A percentile compares a stretch with the other conserved stretches of the same genome.
Evolutionary conservation across 1,140 invertebrate species (phyloP).

Genomic region (Monomorium pharaonis): DNA sequence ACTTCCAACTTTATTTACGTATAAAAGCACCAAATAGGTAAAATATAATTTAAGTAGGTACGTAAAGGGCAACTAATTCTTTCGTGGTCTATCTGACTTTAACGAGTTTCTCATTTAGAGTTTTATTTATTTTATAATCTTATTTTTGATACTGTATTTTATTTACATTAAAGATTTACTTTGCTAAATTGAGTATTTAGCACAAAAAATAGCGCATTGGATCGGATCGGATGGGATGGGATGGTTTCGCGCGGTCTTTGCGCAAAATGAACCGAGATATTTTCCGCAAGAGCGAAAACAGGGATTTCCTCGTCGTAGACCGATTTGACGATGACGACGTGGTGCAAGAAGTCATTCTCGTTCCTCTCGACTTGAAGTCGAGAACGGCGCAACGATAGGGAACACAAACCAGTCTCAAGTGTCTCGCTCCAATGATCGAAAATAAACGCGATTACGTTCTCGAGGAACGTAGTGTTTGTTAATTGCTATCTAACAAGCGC

Average conservation of each 20-base stretch:
- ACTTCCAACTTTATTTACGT: no score
- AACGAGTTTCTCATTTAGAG: neutral
- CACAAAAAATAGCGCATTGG: neutral
- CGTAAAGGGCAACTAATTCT: neutral
- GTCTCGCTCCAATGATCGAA: slow-evolving; percentile 72
- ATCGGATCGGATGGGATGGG: slow-evolving; percentile 1
- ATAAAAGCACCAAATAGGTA: no score
- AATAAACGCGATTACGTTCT: slow-evolving; percentile 69
- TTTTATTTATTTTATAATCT: neutral
- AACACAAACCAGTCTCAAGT: slow-evolving; percentile 57
- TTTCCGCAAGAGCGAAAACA: slow-evolving; percentile 59
- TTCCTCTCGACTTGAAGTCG: slow-evolving; percentile 73
- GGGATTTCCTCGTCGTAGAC: slow-evolving; percentile 51
- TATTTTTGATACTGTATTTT: neutral
- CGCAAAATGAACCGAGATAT: slow-evolving; percentile 6
- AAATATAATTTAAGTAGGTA: no score
- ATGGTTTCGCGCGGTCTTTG: neutral
- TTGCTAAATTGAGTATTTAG: slow-evolving; percentile 2
- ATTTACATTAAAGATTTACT: neutral
- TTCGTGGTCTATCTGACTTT: neutral
- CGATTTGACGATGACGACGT: slow-evolving; percentile 41
- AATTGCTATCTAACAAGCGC: slow-evolving; percentile 60
- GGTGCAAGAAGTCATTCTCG: slow-evolving; percentile 64
- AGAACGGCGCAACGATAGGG: slow-evolving; percentile 68
- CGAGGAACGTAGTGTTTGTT: slow-evolving; percentile 44